Percentiles rank a stretch among this genome's conserved stretches.
Conservation (phyloP, 2,797 vertebrate genomes). For the Dipus sagitta region DNA sequence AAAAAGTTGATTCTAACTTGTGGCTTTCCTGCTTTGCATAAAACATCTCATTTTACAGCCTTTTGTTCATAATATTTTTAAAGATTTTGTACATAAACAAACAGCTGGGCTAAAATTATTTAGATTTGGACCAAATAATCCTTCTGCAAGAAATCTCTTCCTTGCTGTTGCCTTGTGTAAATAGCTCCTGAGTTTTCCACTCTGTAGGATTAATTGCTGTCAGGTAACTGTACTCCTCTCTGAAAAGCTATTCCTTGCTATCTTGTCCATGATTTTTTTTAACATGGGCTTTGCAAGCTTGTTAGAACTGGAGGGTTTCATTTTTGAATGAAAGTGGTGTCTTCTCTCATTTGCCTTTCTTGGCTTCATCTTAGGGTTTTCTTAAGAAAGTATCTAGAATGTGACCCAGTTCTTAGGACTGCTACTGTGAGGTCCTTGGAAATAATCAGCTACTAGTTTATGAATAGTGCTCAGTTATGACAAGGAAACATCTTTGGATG, state of each 20-base stretch:
- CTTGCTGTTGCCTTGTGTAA: neutral
- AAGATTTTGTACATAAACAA: neutral
- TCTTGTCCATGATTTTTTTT: slow-evolving; percentile 47
- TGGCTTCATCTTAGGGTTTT: slow-evolving; percentile 22
- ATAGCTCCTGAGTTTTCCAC: neutral
- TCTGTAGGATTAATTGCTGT: slow-evolving; percentile 39
- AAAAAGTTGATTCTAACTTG: slow-evolving; percentile 29
- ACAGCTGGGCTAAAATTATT: neutral
- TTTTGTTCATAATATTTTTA: slow-evolving; percentile 9
- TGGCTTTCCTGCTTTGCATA: slow-evolving; percentile 37
- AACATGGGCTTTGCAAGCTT: neutral
- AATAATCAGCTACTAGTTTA: slow-evolving; percentile 51
- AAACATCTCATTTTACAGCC: slow-evolving; percentile 24
- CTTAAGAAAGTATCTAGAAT: neutral
- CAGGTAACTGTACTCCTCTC: slow-evolving; percentile 50
- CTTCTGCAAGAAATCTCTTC: neutral
- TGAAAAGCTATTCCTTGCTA: slow-evolving; percentile 40
- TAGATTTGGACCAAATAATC: slow-evolving; percentile 29
- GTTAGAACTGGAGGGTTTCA: neutral
- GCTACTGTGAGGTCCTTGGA: neutral
- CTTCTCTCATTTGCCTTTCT: slow-evolving; percentile 10
- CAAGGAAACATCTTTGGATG: neutral
- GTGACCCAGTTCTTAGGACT: neutral
- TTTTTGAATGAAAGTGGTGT: slow-evolving; percentile 56
- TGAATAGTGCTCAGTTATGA: neutral